Conservation (phyloP, 2,888 invertebrate genomes). For the Sesia apiformis region DNA sequence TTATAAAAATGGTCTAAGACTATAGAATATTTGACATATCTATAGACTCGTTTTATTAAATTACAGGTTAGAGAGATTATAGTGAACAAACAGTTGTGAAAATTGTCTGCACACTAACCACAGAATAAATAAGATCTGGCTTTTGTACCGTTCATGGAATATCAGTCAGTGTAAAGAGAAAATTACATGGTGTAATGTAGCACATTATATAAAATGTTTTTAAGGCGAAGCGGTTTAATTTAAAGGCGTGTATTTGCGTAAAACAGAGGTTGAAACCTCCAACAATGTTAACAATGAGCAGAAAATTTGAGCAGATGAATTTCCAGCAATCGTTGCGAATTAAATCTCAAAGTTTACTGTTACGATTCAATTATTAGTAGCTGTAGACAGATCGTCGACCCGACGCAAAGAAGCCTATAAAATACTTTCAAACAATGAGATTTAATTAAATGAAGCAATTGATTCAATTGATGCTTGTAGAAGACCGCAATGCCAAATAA, state of each 20-base stretch:
- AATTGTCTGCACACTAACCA: conserved; percentile 20
- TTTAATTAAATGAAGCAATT: conserved; percentile 31
- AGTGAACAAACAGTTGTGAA: conserved; percentile 13
- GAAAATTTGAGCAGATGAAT: conserved; percentile 23
- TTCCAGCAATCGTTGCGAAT: conserved; percentile 20
- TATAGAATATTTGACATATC: conserved; percentile 1
- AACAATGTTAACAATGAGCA: no score
- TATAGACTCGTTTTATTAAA: no score
- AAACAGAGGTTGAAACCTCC: no score
- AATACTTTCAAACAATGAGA: conserved; percentile 20
- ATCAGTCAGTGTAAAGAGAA: no score
- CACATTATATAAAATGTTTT: no score
- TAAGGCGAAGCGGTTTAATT: no score
- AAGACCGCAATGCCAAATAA: conserved; percentile 1
- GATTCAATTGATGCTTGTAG: conserved; percentile 23
- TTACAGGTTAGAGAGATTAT: neutral
- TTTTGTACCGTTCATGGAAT: no score
- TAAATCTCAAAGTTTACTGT: conserved; percentile 6
- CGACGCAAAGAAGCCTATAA: conserved; percentile 5
- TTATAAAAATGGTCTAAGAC: no score
- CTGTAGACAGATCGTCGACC: no score
- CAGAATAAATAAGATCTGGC: conserved; percentile 9
- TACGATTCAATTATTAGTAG: no score
- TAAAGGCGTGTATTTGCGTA: no score
- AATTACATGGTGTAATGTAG: no score